Conservation (phyloP, 53 echinoderm and acorn worm species). For the Apostichopus leukothele region DNA sequence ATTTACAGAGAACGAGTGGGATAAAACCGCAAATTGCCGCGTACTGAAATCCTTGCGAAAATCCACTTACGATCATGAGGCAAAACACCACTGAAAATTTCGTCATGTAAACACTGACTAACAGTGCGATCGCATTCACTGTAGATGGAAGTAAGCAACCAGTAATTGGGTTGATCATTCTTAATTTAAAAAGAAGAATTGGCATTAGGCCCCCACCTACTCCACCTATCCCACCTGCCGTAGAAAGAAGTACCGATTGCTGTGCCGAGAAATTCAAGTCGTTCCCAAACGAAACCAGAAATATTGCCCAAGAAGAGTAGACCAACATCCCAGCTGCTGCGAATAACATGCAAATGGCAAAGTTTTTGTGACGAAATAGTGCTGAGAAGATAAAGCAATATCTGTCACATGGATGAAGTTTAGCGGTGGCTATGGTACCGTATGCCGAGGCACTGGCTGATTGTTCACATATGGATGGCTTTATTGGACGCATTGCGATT, state of each 20-base stretch:
- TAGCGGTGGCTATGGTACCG: background rate
- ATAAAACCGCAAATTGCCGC: constrained; percentile 16
- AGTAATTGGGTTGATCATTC: background rate
- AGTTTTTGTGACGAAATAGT: constrained; percentile 10
- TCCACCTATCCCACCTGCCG: constrained; percentile 22
- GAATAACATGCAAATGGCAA: constrained; percentile 24
- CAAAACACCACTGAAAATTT: background rate
- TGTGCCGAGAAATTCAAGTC: background rate
- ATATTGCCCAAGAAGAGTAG: constrained; percentile 38
- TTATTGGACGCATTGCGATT: constrained; percentile 12
- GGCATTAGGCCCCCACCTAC: background rate
- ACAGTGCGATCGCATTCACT: background rate
- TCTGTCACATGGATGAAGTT: background rate
- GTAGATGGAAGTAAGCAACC: background rate
- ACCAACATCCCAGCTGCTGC: constrained; percentile 25
- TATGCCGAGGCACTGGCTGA: background rate
- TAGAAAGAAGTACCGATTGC: constrained; percentile 8
- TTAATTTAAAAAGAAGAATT: background rate
- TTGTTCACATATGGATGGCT: background rate
- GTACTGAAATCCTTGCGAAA: constrained; percentile 18
- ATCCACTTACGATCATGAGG: constrained; percentile 28
- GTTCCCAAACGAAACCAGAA: constrained; percentile 20
- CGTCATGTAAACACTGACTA: background rate
- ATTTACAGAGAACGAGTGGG: constrained; percentile 1
- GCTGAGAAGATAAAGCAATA: background rate